These are phyloP conservation scores for Drosophila bifasciata DNA, from an alignment of 1,140 invertebrate species.

Conservation along the genomic window DNA sequence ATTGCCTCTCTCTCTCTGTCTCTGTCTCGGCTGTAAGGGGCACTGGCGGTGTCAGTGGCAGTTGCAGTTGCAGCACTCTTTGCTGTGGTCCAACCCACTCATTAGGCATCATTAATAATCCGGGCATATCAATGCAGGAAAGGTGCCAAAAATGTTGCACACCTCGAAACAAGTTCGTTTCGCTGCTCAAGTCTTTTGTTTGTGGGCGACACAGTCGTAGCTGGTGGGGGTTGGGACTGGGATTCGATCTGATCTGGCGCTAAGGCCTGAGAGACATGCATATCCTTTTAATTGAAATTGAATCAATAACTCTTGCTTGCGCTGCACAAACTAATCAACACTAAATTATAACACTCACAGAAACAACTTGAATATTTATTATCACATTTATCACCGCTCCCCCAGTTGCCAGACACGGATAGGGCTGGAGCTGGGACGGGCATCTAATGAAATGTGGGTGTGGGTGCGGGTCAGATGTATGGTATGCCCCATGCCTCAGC, in stretches of 20 bases:
- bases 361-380: constrained; percentile 81
- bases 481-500: constrained; percentile 35
- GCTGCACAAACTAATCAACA: constrained; percentile 81
- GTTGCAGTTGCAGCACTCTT: constrained; percentile 27
- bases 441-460: constrained; percentile 37
- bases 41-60: constrained; percentile 20
- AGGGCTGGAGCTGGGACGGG: constrained; percentile 45
- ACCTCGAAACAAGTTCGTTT: constrained; percentile 64
- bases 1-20: constrained; percentile 59
- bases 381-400: constrained; percentile 76
- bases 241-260: constrained; percentile 17
- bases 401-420: constrained; percentile 46
- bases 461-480: constrained; percentile 49
- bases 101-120: constrained; percentile 79
- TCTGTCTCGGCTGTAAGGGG: constrained; percentile 27
- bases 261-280: constrained; percentile 65
- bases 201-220: constrained; percentile 25
- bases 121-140: constrained; percentile 61
- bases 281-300: constrained; percentile 83
- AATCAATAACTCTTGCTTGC: constrained; percentile 82
- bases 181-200: constrained; percentile 61
- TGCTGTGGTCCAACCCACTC: constrained; percentile 66
- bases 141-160: constrained; percentile 62
- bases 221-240: no score
- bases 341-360: constrained; percentile 81